Percentiles rank a stretch among this genome's conserved stretches.
These are phyloP conservation scores for Synergus japonicus DNA, from an alignment of 2,888 invertebrate species.

Conservation along the genomic window DNA sequence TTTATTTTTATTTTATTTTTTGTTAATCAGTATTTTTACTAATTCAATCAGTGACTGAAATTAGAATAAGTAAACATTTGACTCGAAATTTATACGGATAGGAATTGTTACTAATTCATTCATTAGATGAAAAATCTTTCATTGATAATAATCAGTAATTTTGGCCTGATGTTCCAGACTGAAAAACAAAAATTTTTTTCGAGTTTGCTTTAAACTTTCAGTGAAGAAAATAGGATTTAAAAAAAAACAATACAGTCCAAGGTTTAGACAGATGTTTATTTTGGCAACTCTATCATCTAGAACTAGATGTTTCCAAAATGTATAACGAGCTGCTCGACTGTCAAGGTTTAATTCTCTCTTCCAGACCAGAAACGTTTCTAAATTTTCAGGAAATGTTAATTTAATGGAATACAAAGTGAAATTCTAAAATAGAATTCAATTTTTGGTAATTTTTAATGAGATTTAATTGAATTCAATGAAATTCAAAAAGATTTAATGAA, in stretches of 20 bases:
- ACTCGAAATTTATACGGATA: no score
- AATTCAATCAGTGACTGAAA: no score
- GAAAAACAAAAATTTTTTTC: no score
- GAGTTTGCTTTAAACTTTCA: no score
- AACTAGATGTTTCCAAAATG: slow-evolving; percentile 6
- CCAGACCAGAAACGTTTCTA: background rate
- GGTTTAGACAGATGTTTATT: slow-evolving; percentile 6
- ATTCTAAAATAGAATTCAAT: background rate
- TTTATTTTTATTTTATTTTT: no score
- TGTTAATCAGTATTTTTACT: no score
- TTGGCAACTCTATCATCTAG: slow-evolving; percentile 7
- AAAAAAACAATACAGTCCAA: background rate
- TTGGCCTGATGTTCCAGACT: no score
- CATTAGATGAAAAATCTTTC: no score
- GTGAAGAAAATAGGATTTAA: background rate
- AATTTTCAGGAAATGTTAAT: background rate
- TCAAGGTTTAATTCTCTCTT: background rate
- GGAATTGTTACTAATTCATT: no score
- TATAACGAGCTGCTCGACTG: slow-evolving; percentile 1
- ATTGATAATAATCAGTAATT: no score
- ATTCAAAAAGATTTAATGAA: background rate
- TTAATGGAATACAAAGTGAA: background rate
- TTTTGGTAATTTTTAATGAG: background rate
- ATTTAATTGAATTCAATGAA: background rate
- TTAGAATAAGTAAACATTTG: no score